Evolutionary conservation across 64 coral and sea anemone species (phyloP).

Genomic region (Stichodactyla mertensii): DNA sequence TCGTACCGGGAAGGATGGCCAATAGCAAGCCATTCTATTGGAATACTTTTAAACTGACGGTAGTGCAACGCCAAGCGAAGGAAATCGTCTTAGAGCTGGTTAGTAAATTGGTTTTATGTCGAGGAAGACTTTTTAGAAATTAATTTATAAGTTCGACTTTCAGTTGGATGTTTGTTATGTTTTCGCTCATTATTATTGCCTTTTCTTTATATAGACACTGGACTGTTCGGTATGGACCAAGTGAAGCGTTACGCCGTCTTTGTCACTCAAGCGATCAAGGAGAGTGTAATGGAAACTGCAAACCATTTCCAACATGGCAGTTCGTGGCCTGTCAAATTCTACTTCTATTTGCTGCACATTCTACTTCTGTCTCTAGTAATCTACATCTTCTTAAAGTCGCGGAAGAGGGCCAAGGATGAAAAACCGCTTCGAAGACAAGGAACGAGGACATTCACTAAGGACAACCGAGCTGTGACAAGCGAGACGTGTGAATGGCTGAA

Average conservation of each 20-base stretch:
- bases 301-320: conserved; percentile 9
- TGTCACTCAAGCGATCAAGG: conserved; percentile 12
- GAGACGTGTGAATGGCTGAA: conserved; percentile 86
- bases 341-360: conserved; percentile 42
- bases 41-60: background rate
- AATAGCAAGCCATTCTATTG: background rate
- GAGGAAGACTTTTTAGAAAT: background rate
- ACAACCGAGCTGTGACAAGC: conserved; percentile 58
- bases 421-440: background rate
- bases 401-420: background rate
- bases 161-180: background rate
- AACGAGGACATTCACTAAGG: conserved; percentile 35
- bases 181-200: background rate
- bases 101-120: background rate
- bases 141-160: background rate
- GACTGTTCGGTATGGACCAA: conserved; percentile 6
- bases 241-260: conserved; percentile 24
- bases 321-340: conserved; percentile 43
- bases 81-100: background rate
- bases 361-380: conserved; percentile 38
- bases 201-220: background rate
- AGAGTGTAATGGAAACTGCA: background rate
- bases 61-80: background rate
- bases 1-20: background rate
- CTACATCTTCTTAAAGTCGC: conserved; percentile 8